Conservation (phyloP, 23 tunicate species). For the Corella eumyota region DNA sequence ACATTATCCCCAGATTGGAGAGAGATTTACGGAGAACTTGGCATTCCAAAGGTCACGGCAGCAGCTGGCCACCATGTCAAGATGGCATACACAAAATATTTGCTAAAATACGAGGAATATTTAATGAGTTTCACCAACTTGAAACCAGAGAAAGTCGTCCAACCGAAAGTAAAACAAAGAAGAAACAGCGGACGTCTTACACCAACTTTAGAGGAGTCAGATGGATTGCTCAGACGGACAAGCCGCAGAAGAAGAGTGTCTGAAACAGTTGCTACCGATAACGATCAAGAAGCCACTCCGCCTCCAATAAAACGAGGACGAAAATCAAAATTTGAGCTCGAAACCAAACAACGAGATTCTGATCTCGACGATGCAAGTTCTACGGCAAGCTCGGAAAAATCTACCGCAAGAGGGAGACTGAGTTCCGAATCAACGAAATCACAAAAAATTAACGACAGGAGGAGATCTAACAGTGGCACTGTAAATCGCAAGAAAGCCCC, state of each 20-base stretch:
- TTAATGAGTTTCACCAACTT: constrained; percentile 39
- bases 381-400: constrained; percentile 43
- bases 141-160: too few species aligned
- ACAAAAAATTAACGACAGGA: constrained; percentile 4
- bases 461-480: constrained; percentile 31
- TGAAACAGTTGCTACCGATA: constrained; percentile 3
- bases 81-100: constrained; percentile 73
- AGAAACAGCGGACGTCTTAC: neutral
- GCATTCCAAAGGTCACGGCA: constrained; percentile 65
- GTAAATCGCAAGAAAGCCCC: constrained; percentile 7
- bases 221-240: constrained; percentile 4
- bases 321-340: constrained; percentile 3
- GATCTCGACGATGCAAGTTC: constrained; percentile 47
- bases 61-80: constrained; percentile 81
- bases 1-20: constrained; percentile 44
- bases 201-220: constrained; percentile 9
- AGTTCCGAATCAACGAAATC: neutral
- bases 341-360: constrained; percentile 24
- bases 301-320: constrained; percentile 11
- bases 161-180: neutral
- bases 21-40: constrained; percentile 65
- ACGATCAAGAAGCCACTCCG: constrained; percentile 2
- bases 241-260: constrained; percentile 29
- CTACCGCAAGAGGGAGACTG: constrained; percentile 2
- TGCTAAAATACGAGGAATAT: constrained; percentile 71